These are phyloP conservation scores for Chrysotoxum bicinctum DNA, from an alignment of 2,888 invertebrate genomes.

Conservation along the genomic window DNA sequence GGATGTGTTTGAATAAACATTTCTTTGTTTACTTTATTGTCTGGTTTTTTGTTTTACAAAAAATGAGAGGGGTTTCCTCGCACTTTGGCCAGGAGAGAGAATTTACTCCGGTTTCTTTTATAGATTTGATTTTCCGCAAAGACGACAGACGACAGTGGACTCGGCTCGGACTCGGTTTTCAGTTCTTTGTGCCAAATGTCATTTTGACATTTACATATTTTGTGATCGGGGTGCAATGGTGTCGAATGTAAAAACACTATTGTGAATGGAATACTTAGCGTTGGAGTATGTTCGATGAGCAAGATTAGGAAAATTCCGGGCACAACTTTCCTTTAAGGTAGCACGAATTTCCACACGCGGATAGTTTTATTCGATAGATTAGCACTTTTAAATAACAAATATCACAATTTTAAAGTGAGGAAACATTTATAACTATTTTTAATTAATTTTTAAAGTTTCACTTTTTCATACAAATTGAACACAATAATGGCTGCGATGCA, in stretches of 20 bases:
- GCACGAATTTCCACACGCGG: too few relatives aligned
- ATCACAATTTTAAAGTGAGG: too few relatives aligned
- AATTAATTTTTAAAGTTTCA: too few relatives aligned
- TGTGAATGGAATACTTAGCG: slow-evolving; percentile 30
- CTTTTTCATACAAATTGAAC: too few relatives aligned
- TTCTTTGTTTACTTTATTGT: slow-evolving; percentile 63
- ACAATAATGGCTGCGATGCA: too few relatives aligned
- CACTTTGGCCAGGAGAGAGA: slow-evolving; percentile 1
- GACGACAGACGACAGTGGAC: too few relatives aligned
- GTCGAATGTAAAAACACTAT: background rate
- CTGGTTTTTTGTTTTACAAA: slow-evolving; percentile 17
- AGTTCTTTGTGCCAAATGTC: slow-evolving; percentile 65
- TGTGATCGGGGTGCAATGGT: slow-evolving; percentile 11
- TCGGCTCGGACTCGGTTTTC: background rate
- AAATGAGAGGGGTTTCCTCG: slow-evolving; percentile 6
- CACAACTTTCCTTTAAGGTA: too few relatives aligned
- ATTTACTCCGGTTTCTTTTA: slow-evolving; percentile 33
- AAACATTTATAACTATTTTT: too few relatives aligned
- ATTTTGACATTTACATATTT: slow-evolving; percentile 60
- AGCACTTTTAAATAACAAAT: too few relatives aligned
- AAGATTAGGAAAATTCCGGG: too few relatives aligned
- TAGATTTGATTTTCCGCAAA: slow-evolving; percentile 41
- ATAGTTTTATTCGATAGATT: too few relatives aligned
- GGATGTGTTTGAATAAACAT: slow-evolving; percentile 49
- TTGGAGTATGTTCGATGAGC: background rate